Conservation (phyloP, 1,140 invertebrate genomes). For the Camponotus floridanus region DNA sequence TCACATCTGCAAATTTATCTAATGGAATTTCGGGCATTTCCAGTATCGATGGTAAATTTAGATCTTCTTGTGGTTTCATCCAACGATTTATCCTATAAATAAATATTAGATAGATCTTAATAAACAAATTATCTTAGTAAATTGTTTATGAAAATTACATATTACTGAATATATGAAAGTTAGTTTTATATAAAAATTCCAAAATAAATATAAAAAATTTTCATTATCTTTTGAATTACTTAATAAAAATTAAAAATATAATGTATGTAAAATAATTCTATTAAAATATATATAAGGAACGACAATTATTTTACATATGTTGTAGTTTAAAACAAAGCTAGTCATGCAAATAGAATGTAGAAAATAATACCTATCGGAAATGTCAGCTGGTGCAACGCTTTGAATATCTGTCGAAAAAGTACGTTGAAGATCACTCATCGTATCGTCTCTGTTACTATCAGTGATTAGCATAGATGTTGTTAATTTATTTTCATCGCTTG, state of each 20-base stretch:
- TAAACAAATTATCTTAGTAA: neutral
- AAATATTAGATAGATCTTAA: neutral
- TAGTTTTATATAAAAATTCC: neutral
- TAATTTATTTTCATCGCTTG: neutral
- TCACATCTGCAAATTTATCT: conserved; percentile 54
- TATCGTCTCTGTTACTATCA: conserved; percentile 10
- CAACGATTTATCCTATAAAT: conserved; percentile 54
- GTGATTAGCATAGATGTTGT: conserved; percentile 7
- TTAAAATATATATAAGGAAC: neutral
- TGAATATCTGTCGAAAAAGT: neutral
- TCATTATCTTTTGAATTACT: neutral
- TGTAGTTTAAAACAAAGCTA: neutral
- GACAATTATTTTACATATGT: neutral
- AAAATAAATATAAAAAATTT: neutral
- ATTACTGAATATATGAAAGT: neutral
- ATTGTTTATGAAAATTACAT: neutral
- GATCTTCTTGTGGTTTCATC: conserved; percentile 62
- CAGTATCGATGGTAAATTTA: conserved; percentile 51
- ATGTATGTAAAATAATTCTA: neutral
- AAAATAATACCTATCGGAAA: conserved; percentile 45
- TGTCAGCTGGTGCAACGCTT: neutral
- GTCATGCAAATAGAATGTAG: neutral
- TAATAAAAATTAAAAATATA: neutral
- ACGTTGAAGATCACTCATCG: neutral
- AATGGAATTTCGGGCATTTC: conserved; percentile 74